These are phyloP conservation scores for Magallana gigas DNA, from an alignment of 1,140 invertebrate species.

Conservation along the genomic window DNA sequence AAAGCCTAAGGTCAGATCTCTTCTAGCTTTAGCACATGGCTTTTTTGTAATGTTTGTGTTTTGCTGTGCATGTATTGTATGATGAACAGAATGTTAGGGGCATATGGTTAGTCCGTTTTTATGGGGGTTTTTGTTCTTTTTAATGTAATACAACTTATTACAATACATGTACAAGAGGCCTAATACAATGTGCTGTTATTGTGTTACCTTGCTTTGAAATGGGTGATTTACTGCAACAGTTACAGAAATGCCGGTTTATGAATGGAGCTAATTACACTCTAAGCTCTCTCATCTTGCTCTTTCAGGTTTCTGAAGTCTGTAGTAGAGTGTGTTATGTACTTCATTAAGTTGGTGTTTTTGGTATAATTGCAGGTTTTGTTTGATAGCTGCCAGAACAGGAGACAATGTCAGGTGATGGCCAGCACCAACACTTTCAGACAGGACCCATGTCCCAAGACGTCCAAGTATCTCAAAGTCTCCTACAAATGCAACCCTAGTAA, in stretches of 20 bases:
- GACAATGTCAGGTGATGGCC: constrained; percentile 91
- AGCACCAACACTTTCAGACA: constrained; percentile 88
- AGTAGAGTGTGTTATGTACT: neutral
- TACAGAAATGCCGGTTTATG: too few species aligned
- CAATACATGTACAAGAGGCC: neutral
- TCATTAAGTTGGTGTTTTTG: neutral
- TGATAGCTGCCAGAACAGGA: constrained; percentile 93
- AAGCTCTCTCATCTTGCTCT: neutral
- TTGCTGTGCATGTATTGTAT: too few species aligned
- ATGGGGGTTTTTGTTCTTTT: neutral
- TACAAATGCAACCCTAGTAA: constrained; percentile 97
- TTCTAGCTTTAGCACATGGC: too few species aligned
- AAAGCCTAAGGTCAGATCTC: too few species aligned
- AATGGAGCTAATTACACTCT: too few species aligned
- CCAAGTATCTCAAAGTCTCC: constrained; percentile 94
- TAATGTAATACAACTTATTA: neutral
- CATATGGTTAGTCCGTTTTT: too few species aligned
- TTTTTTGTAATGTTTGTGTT: too few species aligned
- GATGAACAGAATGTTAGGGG: neutral
- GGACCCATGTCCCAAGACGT: constrained; percentile 91
- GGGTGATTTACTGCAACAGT: too few species aligned
- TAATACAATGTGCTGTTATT: neutral
- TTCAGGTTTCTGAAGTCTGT: neutral
- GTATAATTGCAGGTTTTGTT: constrained; percentile 90
- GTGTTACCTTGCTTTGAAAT: too few species aligned